Conservation (phyloP, 2,888 invertebrate species). For the Pilophorus perplexus region DNA sequence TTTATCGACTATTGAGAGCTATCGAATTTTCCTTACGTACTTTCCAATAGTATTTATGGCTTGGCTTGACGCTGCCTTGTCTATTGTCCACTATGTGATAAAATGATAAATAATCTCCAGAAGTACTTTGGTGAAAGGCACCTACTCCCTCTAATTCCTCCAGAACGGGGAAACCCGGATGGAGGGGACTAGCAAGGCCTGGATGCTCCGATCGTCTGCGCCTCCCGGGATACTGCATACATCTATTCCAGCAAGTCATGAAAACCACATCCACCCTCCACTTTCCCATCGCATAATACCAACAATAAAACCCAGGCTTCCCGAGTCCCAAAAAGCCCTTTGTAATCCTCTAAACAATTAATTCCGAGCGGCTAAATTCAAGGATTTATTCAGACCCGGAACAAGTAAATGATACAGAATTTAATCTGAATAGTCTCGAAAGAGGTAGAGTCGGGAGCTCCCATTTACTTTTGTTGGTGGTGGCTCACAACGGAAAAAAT, state of each 20-base stretch:
- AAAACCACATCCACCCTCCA: not conserved
- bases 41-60: too few species aligned
- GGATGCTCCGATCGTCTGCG: too few species aligned
- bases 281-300: not conserved
- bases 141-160: too few species aligned
- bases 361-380: conserved; percentile 8
- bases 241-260: not conserved
- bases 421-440: conserved; percentile 1
- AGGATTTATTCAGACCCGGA: conserved; percentile 20
- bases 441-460: not conserved
- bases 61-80: too few species aligned
- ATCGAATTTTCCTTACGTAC: too few species aligned
- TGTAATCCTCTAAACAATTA: conserved; percentile 24
- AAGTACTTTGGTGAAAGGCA: too few species aligned
- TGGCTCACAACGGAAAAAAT: conserved; percentile 7
- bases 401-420: conserved; percentile 29
- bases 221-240: too few species aligned
- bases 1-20: too few species aligned
- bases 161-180: too few species aligned
- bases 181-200: too few species aligned
- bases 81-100: too few species aligned
- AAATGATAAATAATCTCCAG: too few species aligned
- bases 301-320: not conserved
- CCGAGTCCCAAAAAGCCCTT: conserved; percentile 1
- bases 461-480: conserved; percentile 22